Conservation (phyloP, 2,113 vertebrate genomes). For the Cyrtonyx montezumae region DNA sequence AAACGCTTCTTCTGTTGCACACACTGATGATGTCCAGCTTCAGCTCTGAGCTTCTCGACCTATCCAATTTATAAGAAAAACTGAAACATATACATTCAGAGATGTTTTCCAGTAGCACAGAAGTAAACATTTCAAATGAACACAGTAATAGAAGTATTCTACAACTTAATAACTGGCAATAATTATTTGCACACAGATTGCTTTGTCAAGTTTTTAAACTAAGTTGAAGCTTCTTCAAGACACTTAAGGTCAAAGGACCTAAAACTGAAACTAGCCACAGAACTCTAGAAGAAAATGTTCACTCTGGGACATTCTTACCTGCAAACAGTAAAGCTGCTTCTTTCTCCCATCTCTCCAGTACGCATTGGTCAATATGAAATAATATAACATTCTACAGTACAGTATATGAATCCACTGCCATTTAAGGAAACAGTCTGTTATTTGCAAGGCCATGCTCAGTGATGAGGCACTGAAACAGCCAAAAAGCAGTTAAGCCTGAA, state of each 20-base stretch:
- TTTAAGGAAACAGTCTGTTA: neutral
- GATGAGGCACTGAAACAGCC: neutral
- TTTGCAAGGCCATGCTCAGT: neutral
- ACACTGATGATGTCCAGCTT: slow-evolving; percentile 78
- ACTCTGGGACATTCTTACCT: neutral
- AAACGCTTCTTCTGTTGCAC: slow-evolving; percentile 80
- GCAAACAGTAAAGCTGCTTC: neutral
- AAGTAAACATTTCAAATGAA: neutral
- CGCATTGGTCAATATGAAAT: neutral
- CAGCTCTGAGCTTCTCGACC: slow-evolving; percentile 87
- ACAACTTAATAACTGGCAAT: neutral
- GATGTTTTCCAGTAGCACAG: neutral
- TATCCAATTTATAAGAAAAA: slow-evolving; percentile 34
- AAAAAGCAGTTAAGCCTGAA: neutral
- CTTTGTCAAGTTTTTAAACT: neutral
- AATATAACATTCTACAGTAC: neutral
- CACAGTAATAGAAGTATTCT: neutral
- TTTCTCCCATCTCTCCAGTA: neutral
- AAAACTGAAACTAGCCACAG: neutral
- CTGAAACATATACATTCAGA: neutral
- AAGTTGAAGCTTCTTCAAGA: neutral
- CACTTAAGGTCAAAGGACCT: neutral
- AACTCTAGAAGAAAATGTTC: neutral
- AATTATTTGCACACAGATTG: neutral
- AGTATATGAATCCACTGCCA: neutral